These are phyloP conservation scores for Euplagia quadripunctaria DNA, from an alignment of 2,888 invertebrate genomes.

Conservation along the genomic window DNA sequence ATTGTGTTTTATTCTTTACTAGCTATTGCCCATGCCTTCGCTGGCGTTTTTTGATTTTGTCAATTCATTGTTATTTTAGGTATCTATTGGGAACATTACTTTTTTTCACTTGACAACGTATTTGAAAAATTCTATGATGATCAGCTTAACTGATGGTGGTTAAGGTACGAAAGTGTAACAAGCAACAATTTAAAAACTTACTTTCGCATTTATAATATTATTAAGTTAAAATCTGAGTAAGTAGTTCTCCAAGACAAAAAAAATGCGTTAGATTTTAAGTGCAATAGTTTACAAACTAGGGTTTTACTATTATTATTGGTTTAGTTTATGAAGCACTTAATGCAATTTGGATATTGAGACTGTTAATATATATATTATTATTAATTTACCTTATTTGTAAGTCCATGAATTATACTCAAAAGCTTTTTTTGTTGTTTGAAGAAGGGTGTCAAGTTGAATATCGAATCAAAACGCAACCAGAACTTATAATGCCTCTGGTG, in stretches of 20 bases:
- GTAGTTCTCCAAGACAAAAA: neutral
- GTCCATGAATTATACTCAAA: conserved; percentile 91
- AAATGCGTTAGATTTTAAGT: neutral
- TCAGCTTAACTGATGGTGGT: no score
- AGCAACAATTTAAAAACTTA: no score
- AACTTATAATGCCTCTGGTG: conserved; percentile 92
- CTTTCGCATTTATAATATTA: no score
- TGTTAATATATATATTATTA: neutral
- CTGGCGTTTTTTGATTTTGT: no score
- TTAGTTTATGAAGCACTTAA: neutral
- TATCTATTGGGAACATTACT: no score
- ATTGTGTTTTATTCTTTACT: no score
- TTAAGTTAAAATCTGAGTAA: no score
- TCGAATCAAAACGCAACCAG: conserved; percentile 90
- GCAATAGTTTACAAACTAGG: neutral
- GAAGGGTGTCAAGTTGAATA: conserved; percentile 91
- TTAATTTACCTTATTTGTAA: conserved; percentile 90
- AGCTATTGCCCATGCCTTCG: no score
- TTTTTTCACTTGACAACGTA: no score
- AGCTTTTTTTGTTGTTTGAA: conserved; percentile 90
- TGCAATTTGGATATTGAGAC: neutral
- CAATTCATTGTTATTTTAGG: no score
- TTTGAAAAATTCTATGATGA: neutral
- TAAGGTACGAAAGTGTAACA: no score
- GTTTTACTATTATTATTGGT: neutral